Evolutionary conservation across 1,140 invertebrate species (phyloP), one percentile per base, ranked within the genome.

Genomic region (Tachypleus tridentatus): DNA sequence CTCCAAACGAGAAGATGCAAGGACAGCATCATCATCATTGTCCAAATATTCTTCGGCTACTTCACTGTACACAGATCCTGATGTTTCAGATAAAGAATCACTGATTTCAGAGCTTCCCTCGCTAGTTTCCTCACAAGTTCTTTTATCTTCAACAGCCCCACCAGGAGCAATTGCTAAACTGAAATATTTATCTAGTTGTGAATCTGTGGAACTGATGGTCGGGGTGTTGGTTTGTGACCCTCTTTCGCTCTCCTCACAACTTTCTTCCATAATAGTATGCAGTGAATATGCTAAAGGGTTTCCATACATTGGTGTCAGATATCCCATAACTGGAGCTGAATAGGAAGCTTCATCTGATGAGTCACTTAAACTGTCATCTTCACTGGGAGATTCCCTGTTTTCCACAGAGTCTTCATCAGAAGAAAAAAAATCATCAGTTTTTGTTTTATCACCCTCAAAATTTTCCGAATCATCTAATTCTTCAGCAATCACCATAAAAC

Each of bases 221-320:
- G 64, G 56, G 50, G 48, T 66, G 52, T 60, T 52, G 9, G 58
- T 61, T 72, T 88, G 74, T 56, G 70, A 67, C 57, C 74, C 73
- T 59, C 68, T 69, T 85, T 93, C 77, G 57, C 74, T 77, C 75
- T 95, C 91, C 76, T 94, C 91, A 73, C 91, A 93, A 66, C 89
- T 92, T 76, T 95, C 92, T 78, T 96, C 92, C 1, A 93, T 85
- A 69, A 96, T 96, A 0, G 92, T 96, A 70, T 94, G 91, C 60
- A 96, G 77, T 0, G 90, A 93, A 69, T 93, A 92, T n/a, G 66
- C 60, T 48, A 66, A 52, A 51, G 69, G 69, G 63, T 69, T 68
- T 54, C 29, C 29, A 29, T 29, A 29, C 29, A 29, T 29, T 29
- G 29, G 29, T 29, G 29, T 29, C 29, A 29, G 29, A 29, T 29